Base-by-base conservation (phyloP, 2,797 vertebrate genomes). In the Aeoliscus strigatus region DNA sequence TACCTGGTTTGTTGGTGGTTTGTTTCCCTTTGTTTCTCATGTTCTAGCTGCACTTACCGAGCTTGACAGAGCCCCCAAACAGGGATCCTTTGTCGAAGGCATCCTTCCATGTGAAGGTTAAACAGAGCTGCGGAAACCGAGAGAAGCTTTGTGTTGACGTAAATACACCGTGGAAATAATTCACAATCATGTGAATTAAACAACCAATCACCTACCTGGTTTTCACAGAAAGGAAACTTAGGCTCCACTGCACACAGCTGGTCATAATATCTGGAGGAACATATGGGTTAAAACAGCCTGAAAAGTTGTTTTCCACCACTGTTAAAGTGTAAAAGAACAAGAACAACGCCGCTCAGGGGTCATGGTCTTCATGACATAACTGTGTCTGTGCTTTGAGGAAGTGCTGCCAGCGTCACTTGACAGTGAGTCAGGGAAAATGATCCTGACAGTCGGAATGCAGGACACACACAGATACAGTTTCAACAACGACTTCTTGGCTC, bases 51-150 rank as follows among this genome's bases (percentile, higher is more conserved):
- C 32, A 52, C 86, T 82, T 88, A 98, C 95, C 90, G 30, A 99
- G 66, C 76, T 98, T 99, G 69, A 94, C 93, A 18, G 96, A 98
- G 65, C 96, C 93, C 46, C 94, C 94, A 60, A 99, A 99, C 35
- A 99, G 87, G 0, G 96, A 98, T 64, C 96, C 96, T 92, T 98
- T 99, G 82, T 99, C 96, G 79, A 99, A 99, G 43, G 96, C 96
- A 88, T 99, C 96, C 79, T 97, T 98, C 96, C 96, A 99, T 0
- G 94, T 98, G 82, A 99, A 99, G 9, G 94, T 97, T 79, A 99
- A 80, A 79, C 94, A 97, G 63, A 98, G 86, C 96, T 98, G 73
- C 5, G 76, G 64, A 72, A 37, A 77, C 36, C 83, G 27, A 77
- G 40, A 67, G 9, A 66, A 0, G 23, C 39, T 58, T 69, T 60